A percentile compares a stretch with the other conserved stretches of the same genome.
Conservation (phyloP, 2,113 vertebrate species). For the Centropus bengalensis region DNA sequence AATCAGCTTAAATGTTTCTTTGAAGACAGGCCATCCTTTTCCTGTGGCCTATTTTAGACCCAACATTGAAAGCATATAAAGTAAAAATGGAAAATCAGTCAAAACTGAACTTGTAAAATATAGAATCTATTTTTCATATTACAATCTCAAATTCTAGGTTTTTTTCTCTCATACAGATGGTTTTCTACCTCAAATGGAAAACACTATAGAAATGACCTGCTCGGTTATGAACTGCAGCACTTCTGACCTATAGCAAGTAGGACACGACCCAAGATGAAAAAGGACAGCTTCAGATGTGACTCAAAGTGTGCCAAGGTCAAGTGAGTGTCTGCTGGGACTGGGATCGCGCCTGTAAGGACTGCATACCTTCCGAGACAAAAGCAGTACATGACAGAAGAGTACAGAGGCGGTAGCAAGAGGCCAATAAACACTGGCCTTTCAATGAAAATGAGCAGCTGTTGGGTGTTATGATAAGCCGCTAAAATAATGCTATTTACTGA, state of each 20-base stretch:
- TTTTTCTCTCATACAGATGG: not conserved
- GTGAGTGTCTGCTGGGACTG: not conserved
- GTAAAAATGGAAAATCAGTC: slow-evolving; percentile 52
- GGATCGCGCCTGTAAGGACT: not conserved
- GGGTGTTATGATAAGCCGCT: not conserved
- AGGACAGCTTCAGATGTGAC: not conserved
- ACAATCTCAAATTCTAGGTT: not conserved
- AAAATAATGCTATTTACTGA: not conserved
- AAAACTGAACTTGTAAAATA: slow-evolving; percentile 24
- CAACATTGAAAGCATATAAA: slow-evolving; percentile 52
- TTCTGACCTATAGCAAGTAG: not conserved
- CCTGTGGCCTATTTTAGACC: slow-evolving; percentile 75
- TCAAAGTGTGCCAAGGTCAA: not conserved
- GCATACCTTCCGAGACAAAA: not conserved
- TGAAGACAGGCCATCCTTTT: slow-evolving; percentile 72
- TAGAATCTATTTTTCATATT: slow-evolving; percentile 2
- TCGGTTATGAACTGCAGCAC: not conserved
- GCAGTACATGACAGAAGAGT: not conserved
- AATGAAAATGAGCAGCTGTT: not conserved
- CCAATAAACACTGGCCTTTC: not conserved
- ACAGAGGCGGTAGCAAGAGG: not conserved
- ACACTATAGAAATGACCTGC: not conserved
- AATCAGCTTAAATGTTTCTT: slow-evolving; percentile 54
- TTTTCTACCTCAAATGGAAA: slow-evolving; percentile 21
- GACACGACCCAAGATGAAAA: not conserved